Base-by-base conservation (phyloP, 2,888 invertebrate species). In the Vesta saturnalis region DNA sequence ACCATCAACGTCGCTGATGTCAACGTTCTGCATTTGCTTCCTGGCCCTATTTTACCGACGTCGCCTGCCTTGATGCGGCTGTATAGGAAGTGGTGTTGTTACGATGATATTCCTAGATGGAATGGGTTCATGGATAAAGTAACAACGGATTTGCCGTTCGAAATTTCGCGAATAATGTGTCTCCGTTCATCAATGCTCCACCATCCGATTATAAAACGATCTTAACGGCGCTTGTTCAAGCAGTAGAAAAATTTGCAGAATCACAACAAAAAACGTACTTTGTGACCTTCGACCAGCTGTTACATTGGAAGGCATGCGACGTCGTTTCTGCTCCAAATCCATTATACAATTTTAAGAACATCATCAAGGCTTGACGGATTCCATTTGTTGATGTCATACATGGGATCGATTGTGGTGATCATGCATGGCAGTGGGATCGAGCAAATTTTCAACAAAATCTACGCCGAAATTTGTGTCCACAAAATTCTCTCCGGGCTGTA, bases 221-320 rank as follows among this genome's bases (percentile, higher is more conserved):
- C n/a, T n/a, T n/a, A n/a, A 73, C 72, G 21, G 63, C 57, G 59
- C 43, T 76, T 4, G n/a, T n/a, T n/a, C 16, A 30, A 22, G 54
- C 58, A 14, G 73, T 47, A 4, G 54, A 72, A n/a, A n/a, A n/a
- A n/a, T n/a, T n/a, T n/a, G n/a, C n/a, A n/a, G n/a, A n/a, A n/a
- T n/a, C n/a, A n/a, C n/a, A n/a, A n/a, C n/a, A n/a, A n/a, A n/a
- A n/a, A 10, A 67, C 60, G 15, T 73, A 71, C 55, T 66, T 75
- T 56, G 73, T 77, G 1, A 77, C 77, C 14, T 77, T 76, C 49
- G 75, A 77, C 49, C 77, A 77, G 59, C 76, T 73, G n/a, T n/a
- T n/a, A n/a, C n/a, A n/a, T n/a, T n/a, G n/a, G n/a, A n/a, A n/a
- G n/a, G n/a, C n/a, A n/a, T n/a, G n/a, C n/a, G n/a, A n/a, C n/a